These are phyloP conservation scores for Physocephala rufipes DNA, from an alignment of 2,888 invertebrate genomes.

Conservation along the genomic window DNA sequence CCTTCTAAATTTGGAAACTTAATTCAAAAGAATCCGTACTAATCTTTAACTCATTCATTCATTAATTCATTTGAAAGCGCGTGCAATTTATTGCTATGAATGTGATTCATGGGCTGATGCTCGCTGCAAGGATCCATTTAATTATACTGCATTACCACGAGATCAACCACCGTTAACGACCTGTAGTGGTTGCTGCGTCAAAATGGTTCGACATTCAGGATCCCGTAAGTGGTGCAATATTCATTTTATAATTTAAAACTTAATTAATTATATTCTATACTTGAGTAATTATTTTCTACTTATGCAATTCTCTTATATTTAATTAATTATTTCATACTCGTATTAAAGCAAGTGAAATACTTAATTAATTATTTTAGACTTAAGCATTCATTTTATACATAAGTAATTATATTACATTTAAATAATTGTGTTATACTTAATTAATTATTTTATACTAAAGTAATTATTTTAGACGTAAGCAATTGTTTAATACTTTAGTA, in stretches of 20 bases:
- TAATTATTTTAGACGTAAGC: no score
- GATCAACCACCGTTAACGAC: constrained; percentile 89
- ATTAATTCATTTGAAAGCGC: constrained; percentile 69
- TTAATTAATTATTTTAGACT: no score
- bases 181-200: constrained; percentile 93
- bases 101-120: constrained; percentile 93
- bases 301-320: no score
- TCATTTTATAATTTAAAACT: background rate
- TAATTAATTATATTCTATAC: background rate
- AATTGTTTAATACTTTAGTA: no score
- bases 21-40: constrained; percentile 14
- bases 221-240: constrained; percentile 78
- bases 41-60: constrained; percentile 23
- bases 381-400: no score
- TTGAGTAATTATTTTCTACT: no score
- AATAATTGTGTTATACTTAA: no score
- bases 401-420: no score
- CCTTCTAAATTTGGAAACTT: background rate
- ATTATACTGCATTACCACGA: constrained; percentile 86
- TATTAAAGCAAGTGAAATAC: no score
- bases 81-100: constrained; percentile 92
- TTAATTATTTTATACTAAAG: no score
- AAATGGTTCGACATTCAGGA: constrained; percentile 92
- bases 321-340: no score
- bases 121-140: constrained; percentile 90